Percentiles rank a stretch among this genome's conserved stretches.
Conservation (phyloP, 2,888 invertebrate species). For the Drosophila prolongata region DNA sequence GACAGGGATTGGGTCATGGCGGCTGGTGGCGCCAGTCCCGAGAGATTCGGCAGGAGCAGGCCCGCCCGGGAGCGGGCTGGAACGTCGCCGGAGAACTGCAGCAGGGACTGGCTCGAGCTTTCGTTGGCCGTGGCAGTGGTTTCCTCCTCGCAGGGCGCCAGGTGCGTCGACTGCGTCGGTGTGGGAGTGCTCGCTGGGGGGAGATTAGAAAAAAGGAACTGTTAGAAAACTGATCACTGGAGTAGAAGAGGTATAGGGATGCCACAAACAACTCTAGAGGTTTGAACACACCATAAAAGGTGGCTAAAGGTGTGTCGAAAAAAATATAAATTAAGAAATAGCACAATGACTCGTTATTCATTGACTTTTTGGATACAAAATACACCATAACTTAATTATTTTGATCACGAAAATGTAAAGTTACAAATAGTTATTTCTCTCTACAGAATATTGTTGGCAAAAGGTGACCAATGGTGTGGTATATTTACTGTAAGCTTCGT, state of each 20-base stretch:
- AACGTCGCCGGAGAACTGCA: constrained; percentile 79
- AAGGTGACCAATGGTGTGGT: too few relatives aligned
- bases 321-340: not conserved
- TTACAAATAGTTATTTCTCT: too few relatives aligned
- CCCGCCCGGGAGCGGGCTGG: constrained; percentile 47
- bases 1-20: constrained; percentile 72
- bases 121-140: constrained; percentile 46
- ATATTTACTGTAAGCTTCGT: too few relatives aligned
- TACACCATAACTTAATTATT: too few relatives aligned
- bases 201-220: not conserved
- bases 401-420: too few relatives aligned
- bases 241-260: not conserved
- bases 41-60: constrained; percentile 18
- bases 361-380: too few relatives aligned
- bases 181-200: constrained; percentile 86
- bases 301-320: not conserved
- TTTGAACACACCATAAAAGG: not conserved
- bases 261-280: not conserved
- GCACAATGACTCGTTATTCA: too few relatives aligned
- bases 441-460: too few relatives aligned
- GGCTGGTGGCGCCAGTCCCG: constrained; percentile 3
- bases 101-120: constrained; percentile 69
- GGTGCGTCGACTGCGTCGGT: constrained; percentile 83
- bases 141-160: constrained; percentile 83
- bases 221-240: not conserved